These are phyloP conservation scores for Gallinago paraguaiae DNA, from an alignment of 2,113 vertebrate species.

Conservation along the genomic window DNA sequence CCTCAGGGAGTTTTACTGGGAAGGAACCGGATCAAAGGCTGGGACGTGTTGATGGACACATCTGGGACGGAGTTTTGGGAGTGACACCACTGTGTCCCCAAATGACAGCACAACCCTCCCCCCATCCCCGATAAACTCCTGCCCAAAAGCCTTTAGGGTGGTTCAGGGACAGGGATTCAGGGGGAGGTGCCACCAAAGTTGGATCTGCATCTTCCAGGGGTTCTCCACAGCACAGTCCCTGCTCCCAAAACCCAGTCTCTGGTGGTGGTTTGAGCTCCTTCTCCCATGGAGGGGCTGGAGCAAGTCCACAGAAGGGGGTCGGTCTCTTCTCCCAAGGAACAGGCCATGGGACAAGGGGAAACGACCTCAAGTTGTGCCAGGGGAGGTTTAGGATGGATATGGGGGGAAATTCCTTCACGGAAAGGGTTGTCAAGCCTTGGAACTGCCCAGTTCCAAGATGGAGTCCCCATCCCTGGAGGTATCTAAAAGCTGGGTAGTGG, in stretches of 20 bases:
- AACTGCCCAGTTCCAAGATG: background rate
- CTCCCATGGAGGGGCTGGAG: background rate
- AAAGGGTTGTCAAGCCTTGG: background rate
- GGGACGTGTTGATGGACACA: background rate
- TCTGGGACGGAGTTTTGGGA: background rate
- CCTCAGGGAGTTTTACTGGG: background rate
- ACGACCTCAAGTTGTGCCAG: background rate
- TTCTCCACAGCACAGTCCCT: background rate
- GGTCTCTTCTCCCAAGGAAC: background rate
- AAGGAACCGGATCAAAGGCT: accelerated
- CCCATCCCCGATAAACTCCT: background rate
- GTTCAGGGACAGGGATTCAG: accelerated
- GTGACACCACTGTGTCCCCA: accelerated
- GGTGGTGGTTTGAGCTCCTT: background rate
- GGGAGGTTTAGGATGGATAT: background rate
- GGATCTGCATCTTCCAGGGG: background rate
- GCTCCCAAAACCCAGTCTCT: background rate
- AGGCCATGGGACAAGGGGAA: background rate
- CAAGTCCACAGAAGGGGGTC: background rate
- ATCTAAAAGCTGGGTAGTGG: background rate
- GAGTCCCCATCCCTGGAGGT: background rate
- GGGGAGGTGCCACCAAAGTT: background rate
- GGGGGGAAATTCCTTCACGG: background rate
- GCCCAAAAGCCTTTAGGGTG: background rate
- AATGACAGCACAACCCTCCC: background rate